Base-by-base conservation (phyloP, 2,797 vertebrate genomes). In the Scleropages formosus region DNA sequence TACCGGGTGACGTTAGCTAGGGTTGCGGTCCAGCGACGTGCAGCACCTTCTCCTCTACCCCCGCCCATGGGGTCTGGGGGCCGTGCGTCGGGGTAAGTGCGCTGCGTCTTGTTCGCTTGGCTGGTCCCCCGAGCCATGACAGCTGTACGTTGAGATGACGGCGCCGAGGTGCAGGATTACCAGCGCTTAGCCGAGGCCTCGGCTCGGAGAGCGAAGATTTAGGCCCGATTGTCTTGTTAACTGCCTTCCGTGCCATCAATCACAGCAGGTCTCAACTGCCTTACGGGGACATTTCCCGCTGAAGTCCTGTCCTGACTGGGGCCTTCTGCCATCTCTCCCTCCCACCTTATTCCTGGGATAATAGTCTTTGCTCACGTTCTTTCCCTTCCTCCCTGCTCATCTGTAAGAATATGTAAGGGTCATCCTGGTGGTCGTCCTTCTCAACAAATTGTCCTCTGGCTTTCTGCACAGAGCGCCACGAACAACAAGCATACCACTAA, bases 191-290 rank as follows among this genome's bases (percentile, higher is more conserved):
- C 18, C n/a, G 31, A 47, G 65, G 9, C 49, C 7, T 51, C 7
- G 4, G 58, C 9, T n/a, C 59, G 9, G 60, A 15, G 11, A 51
- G 18, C 12, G 4, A 46, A 68, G 65, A 46, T 68, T n/a, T 49
- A 68, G 18, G 66, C 1, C 1, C n/a, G 44, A 59, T n/a, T 39
- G 8, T 6, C 13, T 20, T 47, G 22, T 18, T 49, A 10, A 31
- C 58, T 64, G 66, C 31, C 66, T 69, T n/a, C 66, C n/a, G 12
- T 51, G 67, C 20, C 67, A 51, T 69, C 51, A 46, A 69, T 69
- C 67, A 69, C 46, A 69, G 67, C 7, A 22, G 20, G 26, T 20
- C 22, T 3, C 6, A 27, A 13, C 47, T 7, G 12, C 67, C n/a
- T 13, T 47, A 22, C 11, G 11, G 44, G 51, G 46, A 46, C 4